phyloP scores from a whole-genome alignment of 1,140 invertebrate genomes.

The Daktulosphaira vitifoliae region DNA sequence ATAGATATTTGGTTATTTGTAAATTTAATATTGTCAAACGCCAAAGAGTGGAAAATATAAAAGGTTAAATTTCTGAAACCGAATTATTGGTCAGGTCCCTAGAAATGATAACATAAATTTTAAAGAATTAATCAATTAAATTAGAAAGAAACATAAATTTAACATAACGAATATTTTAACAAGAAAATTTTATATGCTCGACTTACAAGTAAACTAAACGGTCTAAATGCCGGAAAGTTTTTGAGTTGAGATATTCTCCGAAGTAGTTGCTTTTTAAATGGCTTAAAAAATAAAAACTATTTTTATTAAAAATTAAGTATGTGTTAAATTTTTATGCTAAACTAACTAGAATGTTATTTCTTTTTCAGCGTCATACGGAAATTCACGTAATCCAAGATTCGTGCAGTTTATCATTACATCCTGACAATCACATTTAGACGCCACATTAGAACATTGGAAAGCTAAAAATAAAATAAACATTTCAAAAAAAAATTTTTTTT shows the following conservation, averaged over 20 bases:
- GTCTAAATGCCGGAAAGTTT: slow-evolving; percentile 40
- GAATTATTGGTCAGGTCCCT: slow-evolving; percentile 43
- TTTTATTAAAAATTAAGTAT: too few species aligned
- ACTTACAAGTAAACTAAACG: slow-evolving; percentile 43
- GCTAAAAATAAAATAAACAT: slow-evolving; percentile 38
- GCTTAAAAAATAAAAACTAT: slow-evolving; percentile 36
- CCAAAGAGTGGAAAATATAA: slow-evolving; percentile 42
- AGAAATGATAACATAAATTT: slow-evolving; percentile 17
- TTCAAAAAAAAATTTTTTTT: too few species aligned
- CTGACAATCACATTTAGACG: slow-evolving; percentile 41
- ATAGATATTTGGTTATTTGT: slow-evolving; percentile 41
- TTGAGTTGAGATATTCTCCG: slow-evolving; percentile 38
- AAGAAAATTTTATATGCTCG: too few species aligned
- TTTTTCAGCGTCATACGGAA: slow-evolving; percentile 42
- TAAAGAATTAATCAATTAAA: too few species aligned
- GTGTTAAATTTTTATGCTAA: too few species aligned
- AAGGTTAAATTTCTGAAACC: slow-evolving; percentile 39
- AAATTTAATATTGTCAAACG: slow-evolving; percentile 43
- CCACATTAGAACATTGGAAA: slow-evolving; percentile 40
- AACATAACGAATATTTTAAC: too few species aligned
- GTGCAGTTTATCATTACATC: slow-evolving; percentile 44
- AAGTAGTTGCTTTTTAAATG: slow-evolving; percentile 41
- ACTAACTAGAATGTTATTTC: slow-evolving; percentile 43
- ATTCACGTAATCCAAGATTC: slow-evolving; percentile 35
- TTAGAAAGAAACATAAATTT: too few species aligned